Percentiles rank a stretch among this genome's conserved stretches.
These are phyloP conservation scores for Hippocampus kuda DNA, from an alignment of 2,797 vertebrate genomes.

Conservation along the genomic window DNA sequence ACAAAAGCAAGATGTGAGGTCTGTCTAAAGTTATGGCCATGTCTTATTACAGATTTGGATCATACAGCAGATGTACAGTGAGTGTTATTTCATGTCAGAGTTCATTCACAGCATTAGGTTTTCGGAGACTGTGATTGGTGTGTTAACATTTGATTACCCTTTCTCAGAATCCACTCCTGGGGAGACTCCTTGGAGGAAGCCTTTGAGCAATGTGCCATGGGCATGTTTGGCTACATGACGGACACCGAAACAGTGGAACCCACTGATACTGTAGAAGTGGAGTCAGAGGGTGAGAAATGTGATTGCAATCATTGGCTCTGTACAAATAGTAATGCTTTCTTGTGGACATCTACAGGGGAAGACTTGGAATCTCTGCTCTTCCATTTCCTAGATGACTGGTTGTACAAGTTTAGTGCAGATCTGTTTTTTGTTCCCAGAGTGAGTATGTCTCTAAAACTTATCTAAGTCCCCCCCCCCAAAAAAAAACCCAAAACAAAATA, in stretches of 20 bases:
- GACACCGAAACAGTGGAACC: constrained; percentile 92
- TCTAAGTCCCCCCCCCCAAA: neutral
- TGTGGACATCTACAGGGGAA: constrained; percentile 63
- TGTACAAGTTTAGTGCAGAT: constrained; percentile 91
- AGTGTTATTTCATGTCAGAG: constrained; percentile 44
- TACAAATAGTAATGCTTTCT: constrained; percentile 2
- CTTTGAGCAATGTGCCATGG: constrained; percentile 94
- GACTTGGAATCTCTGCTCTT: constrained; percentile 91
- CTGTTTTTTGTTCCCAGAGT: constrained; percentile 95
- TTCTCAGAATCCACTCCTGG: constrained; percentile 88
- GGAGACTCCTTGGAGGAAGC: constrained; percentile 86
- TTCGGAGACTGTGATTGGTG: neutral
- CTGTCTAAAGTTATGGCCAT: neutral
- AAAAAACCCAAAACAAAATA: no score
- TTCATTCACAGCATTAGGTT: neutral
- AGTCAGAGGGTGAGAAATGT: constrained; percentile 77
- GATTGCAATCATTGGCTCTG: neutral
- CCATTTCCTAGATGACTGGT: constrained; percentile 92
- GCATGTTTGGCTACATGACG: constrained; percentile 98
- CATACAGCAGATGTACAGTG: constrained; percentile 98
- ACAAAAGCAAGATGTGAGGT: neutral
- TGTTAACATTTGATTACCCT: neutral
- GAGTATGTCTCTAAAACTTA: constrained; percentile 33
- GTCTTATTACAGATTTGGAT: constrained; percentile 79
- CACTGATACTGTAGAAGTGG: constrained; percentile 74